These are phyloP conservation scores for Urechis unicinctus DNA, from an alignment of 2,888 invertebrate genomes.

Conservation along the genomic window DNA sequence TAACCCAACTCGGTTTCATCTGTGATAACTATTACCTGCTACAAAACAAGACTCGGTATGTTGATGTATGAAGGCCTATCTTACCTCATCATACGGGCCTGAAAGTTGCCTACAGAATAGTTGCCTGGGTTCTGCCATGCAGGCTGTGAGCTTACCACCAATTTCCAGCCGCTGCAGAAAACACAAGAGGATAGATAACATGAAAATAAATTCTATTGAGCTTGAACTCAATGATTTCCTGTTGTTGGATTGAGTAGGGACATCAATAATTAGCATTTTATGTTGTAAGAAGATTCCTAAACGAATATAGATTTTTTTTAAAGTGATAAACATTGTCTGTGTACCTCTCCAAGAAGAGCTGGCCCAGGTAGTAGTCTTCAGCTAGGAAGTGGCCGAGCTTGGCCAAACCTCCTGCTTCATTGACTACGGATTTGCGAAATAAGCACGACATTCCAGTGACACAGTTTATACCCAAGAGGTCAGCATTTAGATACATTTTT, in stretches of 20 bases:
- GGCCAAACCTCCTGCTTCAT: conserved; percentile 81
- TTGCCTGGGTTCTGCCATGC: conserved; percentile 92
- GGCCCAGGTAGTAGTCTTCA: conserved; percentile 95
- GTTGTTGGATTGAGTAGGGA: too few relatives aligned
- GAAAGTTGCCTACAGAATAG: conserved; percentile 78
- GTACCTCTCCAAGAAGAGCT: background rate
- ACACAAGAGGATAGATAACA: too few relatives aligned
- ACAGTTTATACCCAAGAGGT: conserved; percentile 87
- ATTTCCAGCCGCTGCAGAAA: conserved; percentile 69
- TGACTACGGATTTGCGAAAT: conserved; percentile 79
- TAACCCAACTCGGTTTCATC: background rate
- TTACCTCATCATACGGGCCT: conserved; percentile 69
- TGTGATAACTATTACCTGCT: background rate
- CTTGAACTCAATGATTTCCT: too few relatives aligned
- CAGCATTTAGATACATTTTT: conserved; percentile 87
- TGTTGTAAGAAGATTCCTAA: too few relatives aligned
- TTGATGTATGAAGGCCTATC: conserved; percentile 3
- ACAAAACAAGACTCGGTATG: background rate
- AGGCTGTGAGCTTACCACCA: conserved; percentile 84
- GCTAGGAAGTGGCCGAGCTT: conserved; percentile 90
- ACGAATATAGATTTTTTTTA: too few relatives aligned
- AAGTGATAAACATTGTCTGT: too few relatives aligned
- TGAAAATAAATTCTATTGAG: too few relatives aligned
- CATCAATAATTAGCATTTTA: too few relatives aligned
- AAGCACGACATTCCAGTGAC: conserved; percentile 98